phyloP scores from a whole-genome alignment of 2,888 invertebrate genomes.

The Stratiomys singularior region DNA sequence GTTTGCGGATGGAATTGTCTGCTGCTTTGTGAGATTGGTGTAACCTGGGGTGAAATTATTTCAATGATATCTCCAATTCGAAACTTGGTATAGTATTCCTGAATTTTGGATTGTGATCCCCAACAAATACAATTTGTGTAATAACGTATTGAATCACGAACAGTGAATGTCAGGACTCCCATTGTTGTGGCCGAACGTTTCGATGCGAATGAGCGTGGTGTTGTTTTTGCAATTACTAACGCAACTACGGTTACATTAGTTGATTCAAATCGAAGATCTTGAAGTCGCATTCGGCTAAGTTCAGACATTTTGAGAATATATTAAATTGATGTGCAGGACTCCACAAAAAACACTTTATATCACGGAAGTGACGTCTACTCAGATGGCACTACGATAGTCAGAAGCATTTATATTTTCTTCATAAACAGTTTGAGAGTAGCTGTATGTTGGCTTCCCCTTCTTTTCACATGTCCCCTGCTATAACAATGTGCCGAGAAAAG shows the following conservation, averaged over 20 bases:
- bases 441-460: conserved; percentile 1
- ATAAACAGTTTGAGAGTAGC: conserved; percentile 1
- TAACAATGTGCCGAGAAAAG: conserved; percentile 18
- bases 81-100: conserved; percentile 72
- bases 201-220: conserved; percentile 65
- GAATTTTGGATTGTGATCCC: conserved; percentile 74
- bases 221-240: conserved; percentile 74
- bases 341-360: background rate
- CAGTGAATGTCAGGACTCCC: conserved; percentile 80
- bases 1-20: conserved; percentile 73
- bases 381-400: background rate
- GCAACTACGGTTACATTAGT: conserved; percentile 64
- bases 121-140: conserved; percentile 81
- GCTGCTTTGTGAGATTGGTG: conserved; percentile 60
- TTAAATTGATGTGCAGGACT: too few relatives aligned
- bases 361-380: background rate
- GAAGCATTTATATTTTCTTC: background rate
- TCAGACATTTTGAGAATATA: conserved; percentile 18
- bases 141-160: conserved; percentile 77
- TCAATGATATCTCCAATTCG: conserved; percentile 78
- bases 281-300: conserved; percentile 9
- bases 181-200: conserved; percentile 64
- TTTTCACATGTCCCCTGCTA: background rate
- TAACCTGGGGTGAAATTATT: conserved; percentile 72
- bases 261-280: conserved; percentile 33